Evolutionary conservation across 2,888 invertebrate species (phyloP).

Genomic region (Desoria tigrina): DNA sequence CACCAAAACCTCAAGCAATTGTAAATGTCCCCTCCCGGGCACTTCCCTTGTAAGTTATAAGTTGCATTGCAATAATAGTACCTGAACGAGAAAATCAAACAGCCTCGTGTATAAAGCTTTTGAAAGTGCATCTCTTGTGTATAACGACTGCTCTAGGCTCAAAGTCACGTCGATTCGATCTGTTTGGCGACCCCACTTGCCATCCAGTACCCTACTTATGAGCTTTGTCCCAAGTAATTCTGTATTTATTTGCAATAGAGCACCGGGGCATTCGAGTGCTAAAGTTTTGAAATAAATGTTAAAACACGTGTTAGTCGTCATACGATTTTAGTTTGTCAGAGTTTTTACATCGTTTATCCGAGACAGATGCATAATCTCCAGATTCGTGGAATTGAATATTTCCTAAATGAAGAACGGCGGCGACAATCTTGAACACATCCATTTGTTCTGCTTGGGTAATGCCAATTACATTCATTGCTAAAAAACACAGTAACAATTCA

Average conservation of each 20-base stretch:
- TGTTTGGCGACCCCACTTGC: constrained; percentile 67
- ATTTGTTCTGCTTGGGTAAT: constrained; percentile 61
- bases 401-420: constrained; percentile 67
- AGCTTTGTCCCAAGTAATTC: constrained; percentile 63
- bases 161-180: constrained; percentile 67
- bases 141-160: constrained; percentile 67
- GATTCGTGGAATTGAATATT: constrained; percentile 64
- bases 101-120: constrained; percentile 67
- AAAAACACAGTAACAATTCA: too few species aligned
- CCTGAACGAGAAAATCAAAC: constrained; percentile 66
- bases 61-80: too few species aligned
- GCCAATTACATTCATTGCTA: constrained; percentile 67
- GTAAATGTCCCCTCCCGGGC: too few species aligned
- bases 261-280: constrained; percentile 67
- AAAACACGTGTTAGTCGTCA: not conserved
- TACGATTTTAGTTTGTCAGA: too few species aligned
- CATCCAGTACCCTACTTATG: constrained; percentile 66
- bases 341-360: constrained; percentile 62
- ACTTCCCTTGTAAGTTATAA: too few species aligned
- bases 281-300: constrained; percentile 1
- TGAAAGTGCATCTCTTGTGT: constrained; percentile 67
- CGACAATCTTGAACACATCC: constrained; percentile 63
- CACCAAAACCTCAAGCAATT: too few species aligned
- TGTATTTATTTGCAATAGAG: constrained; percentile 63
- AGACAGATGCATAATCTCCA: constrained; percentile 63